A percentile compares a stretch with the other conserved stretches of the same genome.
Conservation (phyloP, 2,113 vertebrate genomes). For the Eptatretus burgeri region DNA sequence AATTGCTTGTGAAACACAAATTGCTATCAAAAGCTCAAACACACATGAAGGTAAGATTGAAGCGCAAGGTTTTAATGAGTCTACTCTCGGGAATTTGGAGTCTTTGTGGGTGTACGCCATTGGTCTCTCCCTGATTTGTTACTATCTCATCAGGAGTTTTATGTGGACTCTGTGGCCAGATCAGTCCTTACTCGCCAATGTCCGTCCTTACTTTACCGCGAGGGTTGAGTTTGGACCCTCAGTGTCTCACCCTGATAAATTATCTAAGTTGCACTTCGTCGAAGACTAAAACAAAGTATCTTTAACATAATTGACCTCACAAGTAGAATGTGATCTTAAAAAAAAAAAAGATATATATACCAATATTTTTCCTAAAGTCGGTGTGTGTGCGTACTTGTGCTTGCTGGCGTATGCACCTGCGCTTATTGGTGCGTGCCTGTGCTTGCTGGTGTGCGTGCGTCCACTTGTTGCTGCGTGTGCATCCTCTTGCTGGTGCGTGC, state of each 20-base stretch:
- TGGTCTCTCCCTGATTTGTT: not conserved
- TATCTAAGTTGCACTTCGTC: not conserved
- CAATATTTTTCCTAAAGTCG: slow-evolving; percentile 1
- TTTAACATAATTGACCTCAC: slow-evolving; percentile 6
- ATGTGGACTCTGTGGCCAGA: not conserved
- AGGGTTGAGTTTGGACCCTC: not conserved
- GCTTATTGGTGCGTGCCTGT: too few relatives aligned
- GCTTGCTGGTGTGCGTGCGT: too few relatives aligned
- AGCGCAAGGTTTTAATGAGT: too few relatives aligned
- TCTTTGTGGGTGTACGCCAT: not conserved
- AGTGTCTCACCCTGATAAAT: not conserved
- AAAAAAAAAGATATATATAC: not conserved
- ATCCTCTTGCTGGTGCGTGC: too few relatives aligned
- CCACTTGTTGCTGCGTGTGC: too few relatives aligned
- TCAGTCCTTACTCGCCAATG: too few relatives aligned
- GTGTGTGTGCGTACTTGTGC: not conserved
- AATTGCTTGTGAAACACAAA: too few relatives aligned
- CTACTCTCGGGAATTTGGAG: too few relatives aligned
- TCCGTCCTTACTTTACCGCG: not conserved
- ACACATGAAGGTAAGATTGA: too few relatives aligned
- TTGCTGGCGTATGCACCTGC: too few relatives aligned
- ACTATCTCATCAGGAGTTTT: not conserved
- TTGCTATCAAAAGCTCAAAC: too few relatives aligned
- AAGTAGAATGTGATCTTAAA: not conserved
- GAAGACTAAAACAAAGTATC: not conserved